Conservation (phyloP, 2,888 invertebrate species). For the Acanthococcus lagerstroemiae region DNA sequence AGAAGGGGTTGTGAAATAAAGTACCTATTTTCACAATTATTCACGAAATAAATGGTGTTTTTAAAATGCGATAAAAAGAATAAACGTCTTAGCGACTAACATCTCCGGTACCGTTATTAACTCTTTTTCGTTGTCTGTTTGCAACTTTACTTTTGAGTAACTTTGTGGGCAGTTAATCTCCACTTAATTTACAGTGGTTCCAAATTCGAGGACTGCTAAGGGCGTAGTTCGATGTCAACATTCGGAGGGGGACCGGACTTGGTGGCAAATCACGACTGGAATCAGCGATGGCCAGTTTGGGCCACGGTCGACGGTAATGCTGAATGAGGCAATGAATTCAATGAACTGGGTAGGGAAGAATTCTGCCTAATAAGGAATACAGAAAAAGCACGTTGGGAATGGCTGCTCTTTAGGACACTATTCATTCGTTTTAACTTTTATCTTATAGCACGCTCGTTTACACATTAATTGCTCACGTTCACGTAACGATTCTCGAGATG, state of each 20-base stretch:
- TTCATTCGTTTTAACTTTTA: background rate
- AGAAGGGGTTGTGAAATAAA: slow-evolving; percentile 19
- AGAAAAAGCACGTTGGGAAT: no score
- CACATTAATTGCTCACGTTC: background rate
- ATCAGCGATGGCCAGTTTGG: no score
- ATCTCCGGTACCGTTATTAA: background rate
- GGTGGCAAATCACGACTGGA: no score
- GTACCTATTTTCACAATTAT: slow-evolving; percentile 27
- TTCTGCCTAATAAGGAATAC: no score
- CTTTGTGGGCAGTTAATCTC: background rate
- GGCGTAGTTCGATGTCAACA: no score
- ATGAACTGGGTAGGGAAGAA: no score
- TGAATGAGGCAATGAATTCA: no score
- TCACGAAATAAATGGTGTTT: slow-evolving; percentile 30
- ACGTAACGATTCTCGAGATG: background rate
- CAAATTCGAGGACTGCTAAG: background rate
- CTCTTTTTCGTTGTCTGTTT: background rate
- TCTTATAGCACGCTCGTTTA: background rate
- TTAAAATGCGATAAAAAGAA: slow-evolving; percentile 31
- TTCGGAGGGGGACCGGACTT: no score
- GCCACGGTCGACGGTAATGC: no score
- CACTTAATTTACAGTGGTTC: background rate
- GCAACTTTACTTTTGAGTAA: background rate
- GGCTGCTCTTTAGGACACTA: no score
- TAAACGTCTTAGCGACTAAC: slow-evolving; percentile 20